Percentiles rank a stretch among this genome's conserved stretches.
Conservation (phyloP, 2,113 vertebrate genomes). For the Picathartes gymnocephalus region DNA sequence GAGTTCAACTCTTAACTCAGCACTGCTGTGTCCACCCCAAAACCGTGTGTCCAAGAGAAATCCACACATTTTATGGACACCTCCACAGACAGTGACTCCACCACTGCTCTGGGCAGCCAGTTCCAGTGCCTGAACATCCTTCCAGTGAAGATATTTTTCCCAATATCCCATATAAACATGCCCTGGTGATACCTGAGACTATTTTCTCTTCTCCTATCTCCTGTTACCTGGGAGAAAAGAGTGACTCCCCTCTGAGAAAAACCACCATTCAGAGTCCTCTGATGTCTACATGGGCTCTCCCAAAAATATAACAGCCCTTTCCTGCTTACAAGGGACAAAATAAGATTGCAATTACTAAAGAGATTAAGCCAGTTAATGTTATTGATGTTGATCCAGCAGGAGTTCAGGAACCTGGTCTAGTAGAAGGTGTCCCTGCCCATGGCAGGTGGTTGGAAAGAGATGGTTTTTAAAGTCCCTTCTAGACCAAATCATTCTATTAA, state of each 20-base stretch:
- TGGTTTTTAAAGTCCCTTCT: neutral
- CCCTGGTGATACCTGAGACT: too few species aligned
- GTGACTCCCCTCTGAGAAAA: too few species aligned
- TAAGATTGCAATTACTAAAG: neutral
- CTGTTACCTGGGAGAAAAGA: neutral
- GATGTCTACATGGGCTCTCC: rapidly evolving
- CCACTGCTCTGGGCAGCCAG: too few species aligned
- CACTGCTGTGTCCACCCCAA: too few species aligned
- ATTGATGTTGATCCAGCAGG: neutral
- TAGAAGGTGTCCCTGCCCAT: neutral
- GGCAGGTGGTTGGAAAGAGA: rapidly evolving
- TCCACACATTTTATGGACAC: neutral
- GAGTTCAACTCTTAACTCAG: neutral
- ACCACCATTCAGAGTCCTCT: rapidly evolving
- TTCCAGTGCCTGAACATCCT: neutral
- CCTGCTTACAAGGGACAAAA: neutral
- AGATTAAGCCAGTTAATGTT: neutral
- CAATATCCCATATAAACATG: neutral
- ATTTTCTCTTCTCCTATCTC: neutral
- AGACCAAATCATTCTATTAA: neutral
- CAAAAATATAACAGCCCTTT: neutral
- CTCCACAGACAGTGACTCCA: neutral
- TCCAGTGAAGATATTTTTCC: neutral
- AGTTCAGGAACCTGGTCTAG: neutral
- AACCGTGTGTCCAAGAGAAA: neutral